Conservation (phyloP, 1,140 invertebrate species). For the Drosophila littoralis region DNA sequence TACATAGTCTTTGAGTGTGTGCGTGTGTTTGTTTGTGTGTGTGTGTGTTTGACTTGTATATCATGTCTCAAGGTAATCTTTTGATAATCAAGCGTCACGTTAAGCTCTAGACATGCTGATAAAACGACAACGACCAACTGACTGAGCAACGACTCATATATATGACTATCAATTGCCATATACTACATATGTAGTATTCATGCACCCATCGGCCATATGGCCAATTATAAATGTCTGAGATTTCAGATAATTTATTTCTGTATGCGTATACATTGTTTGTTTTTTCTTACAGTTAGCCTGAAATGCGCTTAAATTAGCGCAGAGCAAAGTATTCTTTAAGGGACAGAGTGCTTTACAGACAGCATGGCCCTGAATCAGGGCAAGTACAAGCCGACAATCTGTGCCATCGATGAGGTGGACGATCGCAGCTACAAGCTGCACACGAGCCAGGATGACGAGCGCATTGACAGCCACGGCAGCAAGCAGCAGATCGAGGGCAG, state of each 20-base stretch:
- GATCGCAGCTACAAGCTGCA: conserved; percentile 77
- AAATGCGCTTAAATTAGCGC: conserved; percentile 22
- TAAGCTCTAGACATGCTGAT: conserved; percentile 34
- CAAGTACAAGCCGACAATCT: conserved; percentile 79
- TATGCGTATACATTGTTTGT: neutral
- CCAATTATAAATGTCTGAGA: conserved; percentile 10
- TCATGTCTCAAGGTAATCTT: conserved; percentile 77
- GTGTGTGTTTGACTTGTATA: conserved; percentile 40
- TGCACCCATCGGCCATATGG: neutral
- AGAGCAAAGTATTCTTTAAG: neutral
- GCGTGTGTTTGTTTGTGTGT: conserved; percentile 8
- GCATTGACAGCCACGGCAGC: conserved; percentile 40
- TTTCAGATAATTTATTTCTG: conserved; percentile 10
- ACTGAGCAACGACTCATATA: conserved; percentile 5
- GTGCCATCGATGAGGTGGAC: conserved; percentile 80
- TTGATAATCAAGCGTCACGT: conserved; percentile 61
- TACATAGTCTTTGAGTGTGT: conserved; percentile 38
- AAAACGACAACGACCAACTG: conserved; percentile 4
- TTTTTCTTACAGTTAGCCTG: conserved; percentile 10
- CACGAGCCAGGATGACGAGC: conserved; percentile 58
- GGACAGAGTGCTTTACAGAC: conserved; percentile 1
- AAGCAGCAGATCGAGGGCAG: conserved; percentile 78
- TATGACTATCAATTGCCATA: conserved; percentile 31
- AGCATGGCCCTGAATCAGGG: conserved; percentile 77
- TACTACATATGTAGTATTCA: conserved; percentile 6